Evolutionary conservation across 92 coral and sea anemone genomes (phyloP), one percentile per base, ranked within the genome.

Genomic region (Isaurus tuberculatus): DNA sequence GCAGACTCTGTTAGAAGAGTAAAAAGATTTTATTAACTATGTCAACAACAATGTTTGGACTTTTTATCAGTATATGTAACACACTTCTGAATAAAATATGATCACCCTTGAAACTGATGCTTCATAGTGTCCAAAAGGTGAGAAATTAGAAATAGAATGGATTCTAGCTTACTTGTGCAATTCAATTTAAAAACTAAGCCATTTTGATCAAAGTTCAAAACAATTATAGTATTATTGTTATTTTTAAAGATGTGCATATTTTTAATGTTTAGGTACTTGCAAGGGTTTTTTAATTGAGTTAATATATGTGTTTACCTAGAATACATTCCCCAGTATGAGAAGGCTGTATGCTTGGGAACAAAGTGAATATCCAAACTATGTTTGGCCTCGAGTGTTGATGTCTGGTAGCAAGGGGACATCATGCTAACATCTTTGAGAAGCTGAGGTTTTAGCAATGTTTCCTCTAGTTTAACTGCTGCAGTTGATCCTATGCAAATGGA

Each of bases 291-390:
- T 23, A 46, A 25, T 20, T 34, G 19, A n/a, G 13, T 67, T 32
- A 15, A 31, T 30, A 15, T 30, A 49, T 3, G 15, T 2, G 13
- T 2, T 67, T 70, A 79, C 89, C 88, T 84, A 25, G 89, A 60
- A 34, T 79, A 89, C 86, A 79, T 89, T 55, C 88, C 89, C 89
- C 87, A 89, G 80, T 89, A 80, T 9, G 92, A 89, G 67, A 71
- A 85, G 9, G 65, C 65, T 58, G 65, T 58, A 25, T 58, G 65
- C 28, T 58, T 20, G 27, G 65, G 65, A 0, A 58, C 31, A 25
- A 58, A 20, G 65, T 58, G 65, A 25, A 58, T n/a, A 58, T 58
- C 65, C 28, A 84, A 69, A 72, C 91, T 84, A 60, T 88, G 85
- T 58, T 84, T 88, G 5, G 85, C 84, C 63, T 84, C 91, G 9